Evolutionary conservation across 2,113 vertebrate species (phyloP), one percentile per base, ranked within the genome.

Genomic region (Rhombomys opimus): DNA sequence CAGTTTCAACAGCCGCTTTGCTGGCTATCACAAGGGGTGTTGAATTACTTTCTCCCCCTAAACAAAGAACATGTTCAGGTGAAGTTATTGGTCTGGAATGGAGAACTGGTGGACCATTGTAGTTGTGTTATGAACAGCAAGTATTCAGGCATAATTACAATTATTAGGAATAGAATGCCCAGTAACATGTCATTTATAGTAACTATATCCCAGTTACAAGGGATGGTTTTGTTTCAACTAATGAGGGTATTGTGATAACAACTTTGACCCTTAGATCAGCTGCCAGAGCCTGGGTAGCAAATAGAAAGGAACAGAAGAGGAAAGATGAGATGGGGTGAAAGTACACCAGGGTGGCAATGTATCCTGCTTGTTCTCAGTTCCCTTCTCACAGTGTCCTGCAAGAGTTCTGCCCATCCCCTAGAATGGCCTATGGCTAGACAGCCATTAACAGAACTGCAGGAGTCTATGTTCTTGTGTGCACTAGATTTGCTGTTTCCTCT

Each of bases 41-140:
- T 75, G 94, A 97, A 95, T 98, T 96, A 91, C 93, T 84, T 65
- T 78, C 46, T 0, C 23, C 1, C 11, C 38, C 65, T 41, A 75
- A 93, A 97, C 95, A 97, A 97, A 98, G 96, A 95, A 54, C 41
- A 46, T 41, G 77, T 97, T 97, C 96, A 98, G 93, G 95, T 54
- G 65, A 95, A 88, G 89, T 96, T 96, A 97, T 93, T 95, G 94
- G 96, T 94, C 95, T 96, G 93, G 82, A 97, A 96, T 92, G 87
- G 94, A 96, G 95, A 94, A 91, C 96, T 94, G 87, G 89, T 96
- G n/a, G 13, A 67, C 93, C 87, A 73, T 93, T 97, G 92, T 97
- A 95, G 88, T 95, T 94, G 77, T 68, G 89, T 90, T 93, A 97
- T 96, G 77, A 97, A 95, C 82, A 95, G 87, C 84, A 94, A 93